A percentile compares a stretch with the other conserved stretches of the same genome.
These are phyloP conservation scores for Montipora capitata DNA, from an alignment of 92 coral and sea anemone genomes.

Conservation along the genomic window DNA sequence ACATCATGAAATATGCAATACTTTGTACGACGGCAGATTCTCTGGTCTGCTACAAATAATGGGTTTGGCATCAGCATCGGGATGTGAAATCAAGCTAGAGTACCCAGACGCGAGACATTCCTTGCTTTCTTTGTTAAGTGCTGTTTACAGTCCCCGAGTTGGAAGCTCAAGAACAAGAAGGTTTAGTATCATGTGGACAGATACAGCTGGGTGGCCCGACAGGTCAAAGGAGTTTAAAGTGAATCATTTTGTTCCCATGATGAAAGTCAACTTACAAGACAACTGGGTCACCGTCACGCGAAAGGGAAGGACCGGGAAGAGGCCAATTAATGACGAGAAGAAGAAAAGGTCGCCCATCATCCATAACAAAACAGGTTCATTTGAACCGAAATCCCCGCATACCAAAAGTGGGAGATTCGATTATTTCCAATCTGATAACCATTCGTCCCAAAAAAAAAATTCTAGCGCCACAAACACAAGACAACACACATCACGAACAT, in stretches of 20 bases:
- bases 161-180: background rate
- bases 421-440: background rate
- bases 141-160: conserved; percentile 60
- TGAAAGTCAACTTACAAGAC: conserved; percentile 4
- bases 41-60: conserved; percentile 59
- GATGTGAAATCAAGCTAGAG: conserved; percentile 50
- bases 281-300: background rate
- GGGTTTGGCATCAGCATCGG: conserved; percentile 68
- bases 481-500: background rate
- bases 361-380: background rate
- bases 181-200: conserved; percentile 67
- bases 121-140: conserved; percentile 41
- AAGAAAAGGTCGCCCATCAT: background rate
- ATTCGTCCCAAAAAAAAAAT: background rate
- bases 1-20: conserved; percentile 51
- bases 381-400: background rate
- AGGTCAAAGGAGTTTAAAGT: conserved; percentile 46
- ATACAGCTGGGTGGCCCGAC: conserved; percentile 64
- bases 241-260: conserved; percentile 72
- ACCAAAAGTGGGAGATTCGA: background rate
- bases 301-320: background rate
- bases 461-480: background rate
- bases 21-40: conserved; percentile 6
- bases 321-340: background rate
- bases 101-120: conserved; percentile 68